Evolutionary conservation across 2,888 invertebrate species (phyloP).

Genomic region (Eristalinus sepulchralis): DNA sequence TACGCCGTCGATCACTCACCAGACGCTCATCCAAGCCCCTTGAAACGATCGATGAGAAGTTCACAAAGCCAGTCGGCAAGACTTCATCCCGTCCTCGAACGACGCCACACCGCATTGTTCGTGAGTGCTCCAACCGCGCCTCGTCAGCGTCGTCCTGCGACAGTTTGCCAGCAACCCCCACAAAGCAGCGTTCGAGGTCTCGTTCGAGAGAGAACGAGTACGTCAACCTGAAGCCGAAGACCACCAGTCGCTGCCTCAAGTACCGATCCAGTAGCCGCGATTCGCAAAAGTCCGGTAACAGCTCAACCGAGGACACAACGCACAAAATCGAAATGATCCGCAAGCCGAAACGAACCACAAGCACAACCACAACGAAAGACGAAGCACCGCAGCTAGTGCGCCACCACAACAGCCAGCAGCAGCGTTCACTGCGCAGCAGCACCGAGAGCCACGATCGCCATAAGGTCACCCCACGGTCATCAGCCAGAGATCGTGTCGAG

Average conservation of each 20-base stretch:
- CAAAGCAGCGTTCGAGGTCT: conserved; percentile 73
- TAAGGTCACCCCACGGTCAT: conserved; percentile 73
- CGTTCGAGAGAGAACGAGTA: conserved; percentile 73
- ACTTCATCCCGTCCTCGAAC: conserved; percentile 77
- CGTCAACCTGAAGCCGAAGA: conserved; percentile 68
- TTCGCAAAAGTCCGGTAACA: conserved; percentile 61
- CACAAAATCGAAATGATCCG: conserved; percentile 42
- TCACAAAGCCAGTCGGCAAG: conserved; percentile 74
- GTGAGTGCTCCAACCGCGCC: conserved; percentile 74
- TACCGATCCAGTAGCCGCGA: conserved; percentile 74
- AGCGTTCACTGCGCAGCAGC: conserved; percentile 59
- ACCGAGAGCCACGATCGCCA: conserved; percentile 66
- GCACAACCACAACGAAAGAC: conserved; percentile 69
- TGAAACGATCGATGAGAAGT: conserved; percentile 80
- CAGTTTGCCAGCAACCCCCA: conserved; percentile 76
- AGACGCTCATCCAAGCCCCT: conserved; percentile 78
- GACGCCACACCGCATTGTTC: conserved; percentile 72
- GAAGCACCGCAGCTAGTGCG: conserved; percentile 49
- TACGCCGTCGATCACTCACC: conserved; percentile 77
- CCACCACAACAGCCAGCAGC: conserved; percentile 45
- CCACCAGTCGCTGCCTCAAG: conserved; percentile 74
- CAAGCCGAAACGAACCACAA: conserved; percentile 66
- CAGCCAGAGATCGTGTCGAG: conserved; percentile 63
- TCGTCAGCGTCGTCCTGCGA: conserved; percentile 79
- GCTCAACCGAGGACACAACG: conserved; percentile 60